These are phyloP conservation scores for Trichomycterus rosablanca DNA, from an alignment of 2,113 vertebrate species.

Conservation along the genomic window DNA sequence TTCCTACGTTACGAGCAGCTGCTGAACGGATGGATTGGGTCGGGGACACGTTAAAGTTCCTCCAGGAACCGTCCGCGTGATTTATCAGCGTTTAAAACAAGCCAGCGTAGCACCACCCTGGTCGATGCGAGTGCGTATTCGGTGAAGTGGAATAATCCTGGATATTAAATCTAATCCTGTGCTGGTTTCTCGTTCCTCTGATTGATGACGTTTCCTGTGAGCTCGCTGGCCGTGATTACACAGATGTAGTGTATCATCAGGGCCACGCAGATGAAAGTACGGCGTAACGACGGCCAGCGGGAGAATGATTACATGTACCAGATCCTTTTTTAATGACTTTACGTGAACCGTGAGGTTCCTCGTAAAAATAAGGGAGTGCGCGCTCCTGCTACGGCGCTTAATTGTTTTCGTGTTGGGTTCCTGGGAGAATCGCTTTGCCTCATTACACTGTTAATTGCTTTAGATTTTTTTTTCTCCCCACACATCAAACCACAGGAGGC, in stretches of 20 bases:
- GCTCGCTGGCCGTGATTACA: slow-evolving; percentile 41
- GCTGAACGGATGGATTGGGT: slow-evolving; percentile 50
- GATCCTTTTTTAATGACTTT: slow-evolving; percentile 36
- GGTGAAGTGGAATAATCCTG: slow-evolving; percentile 28
- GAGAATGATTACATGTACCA: slow-evolving; percentile 22
- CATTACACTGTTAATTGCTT: slow-evolving; percentile 58
- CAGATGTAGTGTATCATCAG: slow-evolving; percentile 20
- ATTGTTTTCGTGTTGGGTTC: slow-evolving; percentile 52
- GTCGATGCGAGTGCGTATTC: slow-evolving; percentile 40
- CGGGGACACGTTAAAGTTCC: slow-evolving; percentile 55
- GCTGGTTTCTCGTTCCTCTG: slow-evolving; percentile 39
- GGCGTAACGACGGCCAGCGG: background rate
- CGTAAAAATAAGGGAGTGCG: slow-evolving; percentile 30
- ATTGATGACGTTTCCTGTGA: slow-evolving; percentile 43
- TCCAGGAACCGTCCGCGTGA: slow-evolving; percentile 35
- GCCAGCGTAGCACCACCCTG: slow-evolving; percentile 32
- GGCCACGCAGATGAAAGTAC: slow-evolving; percentile 17
- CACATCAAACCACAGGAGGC: slow-evolving; percentile 14
- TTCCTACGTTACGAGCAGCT: slow-evolving; percentile 49
- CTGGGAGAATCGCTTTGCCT: slow-evolving; percentile 47
- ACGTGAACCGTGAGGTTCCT: slow-evolving; percentile 10
- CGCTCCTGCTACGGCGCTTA: slow-evolving; percentile 38
- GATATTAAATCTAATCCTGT: slow-evolving; percentile 29
- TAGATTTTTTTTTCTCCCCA: slow-evolving; percentile 33
- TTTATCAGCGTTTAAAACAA: slow-evolving; percentile 52